A percentile compares a stretch with the other conserved stretches of the same genome.
These are phyloP conservation scores for Tyto alba DNA, from an alignment of 2,113 vertebrate genomes.

Conservation along the genomic window DNA sequence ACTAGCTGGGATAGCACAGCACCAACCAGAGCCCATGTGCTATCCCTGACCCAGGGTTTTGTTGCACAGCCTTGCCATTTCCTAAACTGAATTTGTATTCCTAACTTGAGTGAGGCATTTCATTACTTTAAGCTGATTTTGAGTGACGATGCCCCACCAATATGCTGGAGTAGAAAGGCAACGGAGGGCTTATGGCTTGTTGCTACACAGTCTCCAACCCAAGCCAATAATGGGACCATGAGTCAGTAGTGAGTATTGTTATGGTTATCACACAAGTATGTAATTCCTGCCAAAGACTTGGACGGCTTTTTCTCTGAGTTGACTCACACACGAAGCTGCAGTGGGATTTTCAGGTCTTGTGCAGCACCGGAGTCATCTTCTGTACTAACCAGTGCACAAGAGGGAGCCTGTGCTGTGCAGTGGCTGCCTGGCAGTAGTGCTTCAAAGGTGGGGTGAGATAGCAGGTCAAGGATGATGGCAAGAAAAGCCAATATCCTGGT, in stretches of 20 bases:
- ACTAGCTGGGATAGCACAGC: neutral
- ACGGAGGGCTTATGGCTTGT: accelerated
- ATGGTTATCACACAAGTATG: accelerated
- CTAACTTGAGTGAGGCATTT: neutral
- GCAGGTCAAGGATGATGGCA: neutral
- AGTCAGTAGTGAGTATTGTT: neutral
- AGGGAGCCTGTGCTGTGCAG: neutral
- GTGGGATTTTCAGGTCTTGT: neutral
- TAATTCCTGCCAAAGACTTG: neutral
- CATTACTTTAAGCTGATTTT: neutral
- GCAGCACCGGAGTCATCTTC: neutral
- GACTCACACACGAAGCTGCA: neutral
- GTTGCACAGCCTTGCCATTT: accelerated
- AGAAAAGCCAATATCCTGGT: neutral
- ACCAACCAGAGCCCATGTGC: neutral
- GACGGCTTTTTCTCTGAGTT: neutral
- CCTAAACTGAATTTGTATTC: neutral
- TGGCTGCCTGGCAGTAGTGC: neutral
- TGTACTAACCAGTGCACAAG: accelerated
- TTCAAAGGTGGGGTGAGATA: accelerated
- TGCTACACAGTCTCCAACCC: neutral
- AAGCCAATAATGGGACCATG: accelerated
- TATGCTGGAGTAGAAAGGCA: neutral
- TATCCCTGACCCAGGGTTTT: accelerated
- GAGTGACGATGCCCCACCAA: accelerated